These are phyloP conservation scores for Anser cygnoides DNA, from an alignment of 2,113 vertebrate genomes.

Conservation along the genomic window DNA sequence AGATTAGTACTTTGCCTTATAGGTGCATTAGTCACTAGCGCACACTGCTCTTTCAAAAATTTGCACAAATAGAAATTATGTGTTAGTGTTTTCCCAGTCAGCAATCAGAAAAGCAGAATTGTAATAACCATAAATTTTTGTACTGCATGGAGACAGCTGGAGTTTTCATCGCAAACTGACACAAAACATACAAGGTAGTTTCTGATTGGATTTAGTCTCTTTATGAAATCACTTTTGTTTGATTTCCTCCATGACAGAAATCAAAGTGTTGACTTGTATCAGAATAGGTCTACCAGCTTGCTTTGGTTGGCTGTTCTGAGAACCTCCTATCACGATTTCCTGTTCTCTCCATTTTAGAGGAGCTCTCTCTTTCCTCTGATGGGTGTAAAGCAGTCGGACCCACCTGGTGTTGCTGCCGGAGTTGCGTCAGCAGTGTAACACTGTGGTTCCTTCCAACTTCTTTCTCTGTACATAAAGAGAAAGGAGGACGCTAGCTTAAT, in stretches of 20 bases:
- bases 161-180: not conserved
- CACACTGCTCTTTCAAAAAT: not conserved
- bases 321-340: not conserved
- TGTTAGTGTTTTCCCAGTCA: not conserved
- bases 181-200: not conserved
- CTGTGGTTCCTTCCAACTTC: not conserved
- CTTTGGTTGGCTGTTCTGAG: not conserved
- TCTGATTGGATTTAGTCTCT: not conserved
- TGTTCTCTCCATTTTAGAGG: not conserved
- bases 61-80: not conserved
- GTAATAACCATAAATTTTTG: not conserved
- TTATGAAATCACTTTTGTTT: not conserved
- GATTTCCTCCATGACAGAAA: not conserved
- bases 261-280: not conserved
- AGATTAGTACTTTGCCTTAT: not conserved
- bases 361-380: not conserved
- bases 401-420: not conserved
- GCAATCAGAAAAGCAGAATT: not conserved
- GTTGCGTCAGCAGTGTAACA: not conserved
- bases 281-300: not conserved
- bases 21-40: not conserved
- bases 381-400: not conserved
- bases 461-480: not conserved
- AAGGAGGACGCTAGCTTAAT: conserved; percentile 22
- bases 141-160: not conserved